Evolutionary conservation across 2,888 invertebrate species (phyloP).

Genomic region (Patella caerulea): DNA sequence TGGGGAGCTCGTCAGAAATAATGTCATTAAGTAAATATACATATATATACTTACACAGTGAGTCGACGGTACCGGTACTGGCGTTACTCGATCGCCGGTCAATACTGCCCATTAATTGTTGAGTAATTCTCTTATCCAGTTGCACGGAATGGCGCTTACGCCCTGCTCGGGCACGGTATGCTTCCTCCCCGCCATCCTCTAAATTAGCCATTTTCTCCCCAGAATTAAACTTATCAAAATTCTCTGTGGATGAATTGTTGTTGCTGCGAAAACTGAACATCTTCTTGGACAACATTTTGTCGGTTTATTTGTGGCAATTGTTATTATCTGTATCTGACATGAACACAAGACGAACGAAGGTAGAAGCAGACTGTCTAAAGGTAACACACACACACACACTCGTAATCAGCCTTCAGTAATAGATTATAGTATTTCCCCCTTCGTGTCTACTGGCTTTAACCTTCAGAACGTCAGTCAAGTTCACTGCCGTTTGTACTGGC

Average conservation of each 20-base stretch:
- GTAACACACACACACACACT: no score
- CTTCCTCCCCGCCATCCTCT: conserved; percentile 55
- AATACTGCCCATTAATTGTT: conserved; percentile 45
- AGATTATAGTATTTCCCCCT: no score
- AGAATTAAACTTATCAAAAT: conserved; percentile 52
- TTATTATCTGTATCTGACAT: no score
- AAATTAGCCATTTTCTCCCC: conserved; percentile 60
- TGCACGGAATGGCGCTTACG: conserved; percentile 63
- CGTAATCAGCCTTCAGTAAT: no score
- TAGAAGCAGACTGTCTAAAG: no score
- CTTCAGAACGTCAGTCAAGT: no score
- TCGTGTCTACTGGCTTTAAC: no score
- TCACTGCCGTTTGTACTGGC: no score
- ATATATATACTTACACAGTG: conserved; percentile 57
- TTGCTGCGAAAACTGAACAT: conserved; percentile 42
- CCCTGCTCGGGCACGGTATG: conserved; percentile 56
- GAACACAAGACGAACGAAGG: no score
- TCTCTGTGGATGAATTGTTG: conserved; percentile 42
- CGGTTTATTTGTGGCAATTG: no score
- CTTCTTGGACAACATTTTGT: conserved; percentile 44
- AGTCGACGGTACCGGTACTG: conserved; percentile 60
- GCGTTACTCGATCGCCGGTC: conserved; percentile 60
- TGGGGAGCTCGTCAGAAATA: no score
- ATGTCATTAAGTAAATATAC: not conserved
- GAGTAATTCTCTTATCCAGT: conserved; percentile 59